Conservation (phyloP, 1,140 invertebrate species). For the Drosophila paulistorum region DNA sequence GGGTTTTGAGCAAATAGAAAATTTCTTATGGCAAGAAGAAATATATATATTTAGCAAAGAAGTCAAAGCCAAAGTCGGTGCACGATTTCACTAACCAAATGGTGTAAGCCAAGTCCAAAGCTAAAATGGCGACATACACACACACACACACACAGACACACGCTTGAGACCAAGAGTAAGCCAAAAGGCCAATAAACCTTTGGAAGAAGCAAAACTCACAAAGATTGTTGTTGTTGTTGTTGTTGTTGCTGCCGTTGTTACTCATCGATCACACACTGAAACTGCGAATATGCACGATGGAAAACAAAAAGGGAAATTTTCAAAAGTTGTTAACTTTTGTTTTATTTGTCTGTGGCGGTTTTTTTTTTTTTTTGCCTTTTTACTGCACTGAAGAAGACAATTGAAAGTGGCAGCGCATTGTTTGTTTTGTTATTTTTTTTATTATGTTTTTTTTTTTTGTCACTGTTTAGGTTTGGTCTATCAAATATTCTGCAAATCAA, state of each 20-base stretch:
- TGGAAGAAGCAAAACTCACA: constrained; percentile 52
- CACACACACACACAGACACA: constrained; percentile 47
- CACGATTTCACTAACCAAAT: constrained; percentile 73
- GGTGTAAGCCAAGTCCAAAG: constrained; percentile 32
- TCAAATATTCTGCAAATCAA: constrained; percentile 66
- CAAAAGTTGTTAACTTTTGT: constrained; percentile 28
- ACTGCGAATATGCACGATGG: constrained; percentile 30
- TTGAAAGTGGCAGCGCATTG: constrained; percentile 63
- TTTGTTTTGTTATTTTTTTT: not conserved
- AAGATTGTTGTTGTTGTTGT: constrained; percentile 34
- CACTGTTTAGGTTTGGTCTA: constrained; percentile 29
- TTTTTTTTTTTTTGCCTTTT: constrained; percentile 20
- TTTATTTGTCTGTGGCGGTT: constrained; percentile 9
- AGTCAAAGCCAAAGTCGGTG: constrained; percentile 48
- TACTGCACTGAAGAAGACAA: constrained; percentile 50
- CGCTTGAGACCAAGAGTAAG: constrained; percentile 43
- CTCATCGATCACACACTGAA: constrained; percentile 68
- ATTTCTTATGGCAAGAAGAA: constrained; percentile 62
- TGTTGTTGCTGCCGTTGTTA: constrained; percentile 30
- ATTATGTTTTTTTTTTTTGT: constrained; percentile 1
- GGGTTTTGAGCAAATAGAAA: constrained; percentile 67
- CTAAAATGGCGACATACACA: constrained; percentile 66
- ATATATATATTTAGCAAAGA: constrained; percentile 78
- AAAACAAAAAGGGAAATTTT: constrained; percentile 69
- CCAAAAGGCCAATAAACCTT: constrained; percentile 80